Base-by-base conservation (phyloP, 2,797 vertebrate species). In the Miichthys miiuy region DNA sequence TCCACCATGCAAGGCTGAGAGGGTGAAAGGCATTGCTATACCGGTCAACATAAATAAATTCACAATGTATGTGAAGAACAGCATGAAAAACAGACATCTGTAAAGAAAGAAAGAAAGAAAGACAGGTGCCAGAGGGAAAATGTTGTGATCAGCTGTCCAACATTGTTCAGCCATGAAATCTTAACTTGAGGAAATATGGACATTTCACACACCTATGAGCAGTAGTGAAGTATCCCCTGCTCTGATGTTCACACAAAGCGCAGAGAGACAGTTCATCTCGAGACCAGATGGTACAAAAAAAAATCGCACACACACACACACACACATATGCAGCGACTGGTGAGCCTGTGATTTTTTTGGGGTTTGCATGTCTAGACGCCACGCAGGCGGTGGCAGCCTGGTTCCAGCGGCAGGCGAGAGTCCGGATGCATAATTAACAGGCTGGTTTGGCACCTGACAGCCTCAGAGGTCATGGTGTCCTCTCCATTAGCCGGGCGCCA, bases 401-500 rank as follows among this genome's bases (percentile, higher is more conserved):
- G 50, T 82, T 93, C 87, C 90, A 92, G 83, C 46, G 64, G 81
- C 78, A 77, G 72, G 56, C 60, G 21, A 78, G 71, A 25, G 72
- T 88, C 81, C 72, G 34, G 68, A 92, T 92, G 91, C 89, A 93
- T 93, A 92, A 92, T 92, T 94, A 92, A 89, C 86, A 79, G 91
- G 85, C 84, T 38, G 68, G 79, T 88, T 91, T 93, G 93, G 87
- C 90, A 92, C 85, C 89, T 87, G 90, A 89, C 89, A 86, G 87
- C 87, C 89, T 58, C 85, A 65, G 91, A 93, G 87, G 90, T 89
- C 90, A 79, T 16, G n/a, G 70, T 73, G 90, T 93, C 95, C 92
- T 94, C 93, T 87, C 69, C 64, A 75, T 88, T 89, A 89, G 84
- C 81, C 54, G 27, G 89, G 91, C 90, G 87, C 93, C 92, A 87